Evolutionary conservation across 2,113 vertebrate genomes (phyloP).

Genomic region (Sporophila hypoxantha): DNA sequence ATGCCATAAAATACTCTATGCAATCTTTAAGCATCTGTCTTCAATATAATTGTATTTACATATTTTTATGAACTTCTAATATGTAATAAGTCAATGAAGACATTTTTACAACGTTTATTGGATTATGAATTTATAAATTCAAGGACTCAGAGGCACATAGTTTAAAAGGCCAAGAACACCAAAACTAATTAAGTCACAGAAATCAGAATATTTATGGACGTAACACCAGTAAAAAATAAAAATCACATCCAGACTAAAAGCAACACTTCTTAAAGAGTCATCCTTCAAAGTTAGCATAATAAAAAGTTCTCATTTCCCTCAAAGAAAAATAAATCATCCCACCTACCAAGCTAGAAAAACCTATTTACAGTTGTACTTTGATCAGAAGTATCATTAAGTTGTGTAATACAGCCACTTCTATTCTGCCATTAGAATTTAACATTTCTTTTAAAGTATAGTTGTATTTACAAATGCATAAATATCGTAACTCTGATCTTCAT

Average conservation of each 20-base stretch:
- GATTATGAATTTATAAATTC: conserved; percentile 78
- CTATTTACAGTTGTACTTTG: conserved; percentile 75
- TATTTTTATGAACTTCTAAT: conserved; percentile 26
- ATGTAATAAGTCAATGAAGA: conserved; percentile 65
- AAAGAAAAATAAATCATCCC: conserved; percentile 77
- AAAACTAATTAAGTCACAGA: conserved; percentile 71
- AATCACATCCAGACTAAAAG: conserved; percentile 64
- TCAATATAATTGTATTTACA: conserved; percentile 57
- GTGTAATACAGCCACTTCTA: conserved; percentile 56
- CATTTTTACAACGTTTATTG: conserved; percentile 79
- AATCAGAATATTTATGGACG: conserved; percentile 58
- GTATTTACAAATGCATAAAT: conserved; percentile 81
- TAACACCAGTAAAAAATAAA: conserved; percentile 71
- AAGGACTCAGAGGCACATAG: conserved; percentile 78
- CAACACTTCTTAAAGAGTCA: conserved; percentile 65
- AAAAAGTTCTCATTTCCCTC: conserved; percentile 73
- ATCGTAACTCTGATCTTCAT: conserved; percentile 62
- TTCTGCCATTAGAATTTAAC: conserved; percentile 60
- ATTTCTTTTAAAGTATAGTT: conserved; percentile 58
- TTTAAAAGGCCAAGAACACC: conserved; percentile 74
- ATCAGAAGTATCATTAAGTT: conserved; percentile 63
- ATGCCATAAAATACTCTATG: conserved; percentile 46
- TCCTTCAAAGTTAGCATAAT: conserved; percentile 73
- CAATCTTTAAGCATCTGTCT: conserved; percentile 29
- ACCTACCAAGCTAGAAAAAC: conserved; percentile 76